Conservation (phyloP, 2,797 vertebrate species). For the Lithobates pipiens region DNA sequence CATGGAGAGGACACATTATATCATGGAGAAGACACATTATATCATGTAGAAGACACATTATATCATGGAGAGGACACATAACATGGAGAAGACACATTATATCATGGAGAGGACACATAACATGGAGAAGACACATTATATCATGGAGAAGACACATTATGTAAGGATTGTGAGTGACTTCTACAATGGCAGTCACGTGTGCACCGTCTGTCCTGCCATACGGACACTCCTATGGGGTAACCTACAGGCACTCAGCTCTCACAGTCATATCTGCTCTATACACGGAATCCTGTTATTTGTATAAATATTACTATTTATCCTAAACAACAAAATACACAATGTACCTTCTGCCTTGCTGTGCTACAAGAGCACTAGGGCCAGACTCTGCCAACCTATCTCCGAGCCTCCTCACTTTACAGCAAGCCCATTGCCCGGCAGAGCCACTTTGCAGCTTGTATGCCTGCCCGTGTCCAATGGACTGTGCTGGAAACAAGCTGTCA, state of each 20-base stretch:
- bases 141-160: background rate
- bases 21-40: no score
- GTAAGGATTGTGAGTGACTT: background rate
- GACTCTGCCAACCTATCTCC: conserved; percentile 17
- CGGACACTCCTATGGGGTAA: no score
- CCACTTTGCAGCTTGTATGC: background rate
- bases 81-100: no score
- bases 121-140: no score
- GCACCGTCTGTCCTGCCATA: background rate
- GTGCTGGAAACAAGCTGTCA: background rate
- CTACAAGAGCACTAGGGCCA: background rate
- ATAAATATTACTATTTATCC: background rate
- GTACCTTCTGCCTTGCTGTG: conserved; percentile 17
- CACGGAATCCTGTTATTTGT: background rate
- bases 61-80: no score
- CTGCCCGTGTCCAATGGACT: background rate
- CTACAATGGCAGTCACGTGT: background rate
- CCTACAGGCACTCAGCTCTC: background rate
- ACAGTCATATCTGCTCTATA: background rate
- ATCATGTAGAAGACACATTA: no score
- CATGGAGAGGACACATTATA: no score
- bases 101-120: no score
- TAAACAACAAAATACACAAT: background rate
- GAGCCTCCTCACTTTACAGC: background rate
- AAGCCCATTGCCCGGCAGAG: background rate